Evolutionary conservation across 2,797 vertebrate species (phyloP).

Genomic region (Rhinatrema bivittatum): DNA sequence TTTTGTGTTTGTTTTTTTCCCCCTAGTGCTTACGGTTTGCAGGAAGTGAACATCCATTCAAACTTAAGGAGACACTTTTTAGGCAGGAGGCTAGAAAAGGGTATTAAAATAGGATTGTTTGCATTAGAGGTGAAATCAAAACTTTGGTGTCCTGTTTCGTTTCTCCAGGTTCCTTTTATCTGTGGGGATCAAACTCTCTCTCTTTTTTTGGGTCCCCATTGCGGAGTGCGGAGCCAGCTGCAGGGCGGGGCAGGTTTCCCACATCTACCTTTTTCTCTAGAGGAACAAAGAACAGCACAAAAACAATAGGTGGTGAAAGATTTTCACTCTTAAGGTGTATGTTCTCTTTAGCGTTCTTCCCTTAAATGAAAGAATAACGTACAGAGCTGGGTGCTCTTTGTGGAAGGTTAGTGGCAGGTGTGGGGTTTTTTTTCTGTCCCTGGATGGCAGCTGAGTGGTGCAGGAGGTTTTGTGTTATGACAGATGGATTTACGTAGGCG

Average conservation of each 20-base stretch:
- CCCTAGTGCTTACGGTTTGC: no score
- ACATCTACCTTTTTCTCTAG: constrained; percentile 3
- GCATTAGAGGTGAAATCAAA: constrained; percentile 19
- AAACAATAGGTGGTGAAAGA: rapidly evolving
- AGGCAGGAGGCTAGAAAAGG: background rate
- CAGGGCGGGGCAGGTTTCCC: constrained; percentile 14
- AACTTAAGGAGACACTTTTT: constrained; percentile 17
- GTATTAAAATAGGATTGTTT: constrained; percentile 6
- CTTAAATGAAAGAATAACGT: no score
- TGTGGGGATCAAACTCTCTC: constrained; percentile 15
- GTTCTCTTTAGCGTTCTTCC: no score
- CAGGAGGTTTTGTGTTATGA: no score
- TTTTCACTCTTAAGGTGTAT: no score
- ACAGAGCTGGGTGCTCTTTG: no score
- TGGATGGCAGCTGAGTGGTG: no score
- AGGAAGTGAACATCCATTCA: constrained; percentile 28
- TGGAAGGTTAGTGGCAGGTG: no score
- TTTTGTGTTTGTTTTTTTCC: no score
- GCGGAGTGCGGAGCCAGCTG: constrained; percentile 14
- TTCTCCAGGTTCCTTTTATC: constrained; percentile 13
- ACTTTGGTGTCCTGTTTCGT: constrained; percentile 2
- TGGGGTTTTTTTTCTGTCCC: no score
- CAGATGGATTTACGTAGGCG: no score
- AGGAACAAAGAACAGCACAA: background rate
- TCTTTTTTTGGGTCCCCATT: background rate